These are phyloP conservation scores for Sebastes nivosus DNA, from an alignment of 2,797 vertebrate genomes.

Conservation along the genomic window DNA sequence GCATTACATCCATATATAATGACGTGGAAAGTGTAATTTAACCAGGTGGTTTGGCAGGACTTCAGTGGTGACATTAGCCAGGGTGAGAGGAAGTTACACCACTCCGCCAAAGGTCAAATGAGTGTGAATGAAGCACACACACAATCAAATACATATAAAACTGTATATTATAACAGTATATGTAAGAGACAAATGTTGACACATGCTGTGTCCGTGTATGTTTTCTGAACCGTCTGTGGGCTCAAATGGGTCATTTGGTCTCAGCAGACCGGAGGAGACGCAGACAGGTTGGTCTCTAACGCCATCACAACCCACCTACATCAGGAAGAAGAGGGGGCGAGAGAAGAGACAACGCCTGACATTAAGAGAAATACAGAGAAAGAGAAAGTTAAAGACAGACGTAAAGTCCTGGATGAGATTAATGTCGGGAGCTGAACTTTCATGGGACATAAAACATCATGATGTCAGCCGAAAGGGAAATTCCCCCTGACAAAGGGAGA, in stretches of 20 bases:
- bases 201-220: constrained; percentile 39
- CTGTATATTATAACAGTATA: background rate
- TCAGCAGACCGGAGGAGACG: constrained; percentile 52
- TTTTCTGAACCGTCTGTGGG: constrained; percentile 22
- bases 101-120: constrained; percentile 6
- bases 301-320: constrained; percentile 46
- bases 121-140: background rate
- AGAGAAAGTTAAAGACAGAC: background rate
- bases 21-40: constrained; percentile 7
- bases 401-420: background rate
- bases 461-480: constrained; percentile 36
- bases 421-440: background rate
- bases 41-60: constrained; percentile 14
- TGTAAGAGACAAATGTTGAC: background rate
- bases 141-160: background rate
- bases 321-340: constrained; percentile 24
- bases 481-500: background rate
- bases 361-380: constrained; percentile 36
- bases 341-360: background rate
- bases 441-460: background rate
- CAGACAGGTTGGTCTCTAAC: constrained; percentile 40
- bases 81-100: background rate
- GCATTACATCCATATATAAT: background rate
- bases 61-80: background rate
- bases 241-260: constrained; percentile 41